Percentiles rank a stretch among this genome's conserved stretches.
phyloP scores from a whole-genome alignment of 2,888 invertebrate species.

The Alentia gelatinosa region DNA sequence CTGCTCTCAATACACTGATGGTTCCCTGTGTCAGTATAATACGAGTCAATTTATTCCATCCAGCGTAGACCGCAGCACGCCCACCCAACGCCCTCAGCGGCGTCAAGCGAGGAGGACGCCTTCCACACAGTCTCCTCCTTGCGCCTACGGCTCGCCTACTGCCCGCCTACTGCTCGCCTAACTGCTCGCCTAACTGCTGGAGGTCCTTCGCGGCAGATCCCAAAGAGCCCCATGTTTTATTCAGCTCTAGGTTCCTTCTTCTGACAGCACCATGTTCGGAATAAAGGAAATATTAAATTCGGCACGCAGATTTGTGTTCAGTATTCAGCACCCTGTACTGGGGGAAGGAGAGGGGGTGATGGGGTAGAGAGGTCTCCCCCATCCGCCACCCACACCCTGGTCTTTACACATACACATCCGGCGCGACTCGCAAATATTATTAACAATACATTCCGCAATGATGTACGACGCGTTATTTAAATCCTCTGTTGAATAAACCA shows the following conservation, averaged over 20 bases:
- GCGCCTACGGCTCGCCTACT: background rate
- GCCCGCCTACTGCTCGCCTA: background rate
- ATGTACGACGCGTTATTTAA: background rate
- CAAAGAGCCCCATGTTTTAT: constrained; percentile 7
- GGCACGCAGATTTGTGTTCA: background rate
- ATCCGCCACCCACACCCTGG: background rate
- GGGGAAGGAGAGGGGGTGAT: no score
- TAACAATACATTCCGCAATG: background rate
- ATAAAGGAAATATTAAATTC: constrained; percentile 21
- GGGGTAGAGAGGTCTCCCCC: background rate
- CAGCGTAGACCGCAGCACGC: background rate
- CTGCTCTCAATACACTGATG: background rate
- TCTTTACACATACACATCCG: background rate
- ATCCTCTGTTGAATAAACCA: background rate
- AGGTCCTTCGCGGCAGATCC: background rate
- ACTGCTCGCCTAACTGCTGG: background rate
- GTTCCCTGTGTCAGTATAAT: background rate
- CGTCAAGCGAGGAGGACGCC: background rate
- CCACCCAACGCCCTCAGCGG: background rate
- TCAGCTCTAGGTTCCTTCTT: background rate
- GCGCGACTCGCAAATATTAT: background rate
- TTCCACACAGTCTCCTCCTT: background rate
- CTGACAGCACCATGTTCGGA: constrained; percentile 4
- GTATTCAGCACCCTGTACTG: no score
- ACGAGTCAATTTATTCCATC: background rate